Percentiles rank a stretch among this genome's conserved stretches.
phyloP scores from a whole-genome alignment of 2,888 invertebrate species.

The Megalurothrips usitatus region DNA sequence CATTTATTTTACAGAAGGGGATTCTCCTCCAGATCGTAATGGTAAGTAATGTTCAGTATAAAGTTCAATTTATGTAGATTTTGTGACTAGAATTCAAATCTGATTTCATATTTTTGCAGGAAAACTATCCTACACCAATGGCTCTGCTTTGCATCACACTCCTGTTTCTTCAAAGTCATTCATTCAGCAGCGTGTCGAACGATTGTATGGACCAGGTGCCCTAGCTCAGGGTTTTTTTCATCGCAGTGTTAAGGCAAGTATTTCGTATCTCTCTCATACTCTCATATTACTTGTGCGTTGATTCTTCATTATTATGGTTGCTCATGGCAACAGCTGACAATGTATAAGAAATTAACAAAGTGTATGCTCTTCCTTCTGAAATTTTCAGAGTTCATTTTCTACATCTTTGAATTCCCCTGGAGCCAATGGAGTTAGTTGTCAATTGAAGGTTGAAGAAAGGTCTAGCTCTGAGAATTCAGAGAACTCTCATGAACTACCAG shows the following conservation, averaged over 20 bases:
- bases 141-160: neutral
- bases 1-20: neutral
- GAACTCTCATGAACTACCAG: slow-evolving; percentile 55
- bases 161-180: slow-evolving; percentile 53
- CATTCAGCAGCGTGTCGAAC: slow-evolving; percentile 82
- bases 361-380: slow-evolving; percentile 3
- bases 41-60: neutral
- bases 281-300: neutral
- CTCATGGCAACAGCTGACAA: slow-evolving; percentile 14
- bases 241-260: neutral
- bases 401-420: neutral
- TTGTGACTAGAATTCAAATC: neutral
- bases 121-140: neutral
- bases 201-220: slow-evolving; percentile 82
- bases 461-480: neutral
- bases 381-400: slow-evolving; percentile 19
- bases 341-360: neutral
- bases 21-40: neutral
- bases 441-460: slow-evolving; percentile 29
- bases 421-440: neutral
- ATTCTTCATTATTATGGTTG: neutral
- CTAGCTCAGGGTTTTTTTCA: slow-evolving; percentile 71
- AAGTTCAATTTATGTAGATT: neutral
- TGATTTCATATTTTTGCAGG: neutral
- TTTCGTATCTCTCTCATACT: neutral